A percentile compares a stretch with the other conserved stretches of the same genome.
Conservation (phyloP, 2,797 vertebrate genomes). For the Cygnus olor region DNA sequence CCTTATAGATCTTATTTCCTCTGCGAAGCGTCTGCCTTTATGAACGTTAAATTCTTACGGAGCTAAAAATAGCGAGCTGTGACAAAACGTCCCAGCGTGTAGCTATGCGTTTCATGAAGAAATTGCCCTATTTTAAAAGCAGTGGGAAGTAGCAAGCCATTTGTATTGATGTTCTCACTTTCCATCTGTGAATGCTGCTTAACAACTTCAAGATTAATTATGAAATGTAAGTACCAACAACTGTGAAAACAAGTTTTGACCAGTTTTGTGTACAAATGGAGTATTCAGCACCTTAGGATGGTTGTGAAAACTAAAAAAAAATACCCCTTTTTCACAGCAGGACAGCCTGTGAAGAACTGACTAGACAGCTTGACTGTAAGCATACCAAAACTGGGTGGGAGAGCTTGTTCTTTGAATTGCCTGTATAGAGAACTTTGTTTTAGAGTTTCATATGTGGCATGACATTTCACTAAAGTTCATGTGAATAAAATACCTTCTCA, state of each 20-base stretch:
- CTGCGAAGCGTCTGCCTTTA: not conserved
- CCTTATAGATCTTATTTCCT: accelerated
- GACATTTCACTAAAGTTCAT: not conserved
- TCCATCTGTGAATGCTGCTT: not conserved
- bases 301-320: not conserved
- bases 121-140: not conserved
- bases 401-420: not conserved
- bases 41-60: too few species aligned
- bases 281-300: not conserved
- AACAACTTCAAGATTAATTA: not conserved
- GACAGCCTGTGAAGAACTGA: not conserved
- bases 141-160: not conserved
- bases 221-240: not conserved
- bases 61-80: not conserved
- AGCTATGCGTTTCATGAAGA: not conserved
- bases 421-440: not conserved
- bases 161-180: not conserved
- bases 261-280: not conserved
- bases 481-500: not conserved
- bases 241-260: not conserved
- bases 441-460: not conserved
- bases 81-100: not conserved
- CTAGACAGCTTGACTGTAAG: not conserved
- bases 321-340: not conserved
- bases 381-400: not conserved